Conservation (phyloP, 2,113 vertebrate genomes). For the Theristicus caerulescens region DNA sequence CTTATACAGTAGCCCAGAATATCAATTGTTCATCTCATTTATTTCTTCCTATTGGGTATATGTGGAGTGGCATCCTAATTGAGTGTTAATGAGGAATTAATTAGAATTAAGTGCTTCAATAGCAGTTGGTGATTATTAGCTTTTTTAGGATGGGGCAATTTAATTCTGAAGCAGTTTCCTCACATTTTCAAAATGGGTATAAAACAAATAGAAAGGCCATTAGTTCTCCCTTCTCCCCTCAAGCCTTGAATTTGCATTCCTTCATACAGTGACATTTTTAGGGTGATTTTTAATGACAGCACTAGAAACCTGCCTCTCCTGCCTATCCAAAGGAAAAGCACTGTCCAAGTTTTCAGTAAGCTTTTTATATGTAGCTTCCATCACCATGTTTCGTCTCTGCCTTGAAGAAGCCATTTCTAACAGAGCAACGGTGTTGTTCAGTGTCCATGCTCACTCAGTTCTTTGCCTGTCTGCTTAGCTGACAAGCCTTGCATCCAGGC, state of each 20-base stretch:
- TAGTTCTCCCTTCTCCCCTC: neutral
- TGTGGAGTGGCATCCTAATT: slow-evolving; percentile 36
- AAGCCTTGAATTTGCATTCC: neutral
- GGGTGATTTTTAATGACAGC: neutral
- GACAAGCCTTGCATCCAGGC: neutral
- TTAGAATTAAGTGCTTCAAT: slow-evolving; percentile 50
- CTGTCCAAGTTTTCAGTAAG: neutral
- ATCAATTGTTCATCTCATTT: slow-evolving; percentile 32
- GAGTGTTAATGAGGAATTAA: slow-evolving; percentile 57
- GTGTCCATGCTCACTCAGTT: neutral
- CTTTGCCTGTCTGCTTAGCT: neutral
- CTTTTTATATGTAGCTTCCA: rapidly evolving
- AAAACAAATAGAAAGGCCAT: neutral
- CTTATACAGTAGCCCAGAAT: neutral
- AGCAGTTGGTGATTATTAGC: slow-evolving; percentile 33
- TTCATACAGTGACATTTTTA: neutral
- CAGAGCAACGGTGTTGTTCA: neutral
- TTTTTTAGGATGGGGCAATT: slow-evolving; percentile 29
- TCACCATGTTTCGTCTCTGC: neutral
- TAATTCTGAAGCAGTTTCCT: slow-evolving; percentile 20
- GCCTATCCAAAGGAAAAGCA: neutral
- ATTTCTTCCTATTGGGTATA: slow-evolving; percentile 47
- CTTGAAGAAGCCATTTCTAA: neutral
- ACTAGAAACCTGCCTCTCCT: neutral
- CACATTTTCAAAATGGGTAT: neutral